Conservation (phyloP, 2,113 vertebrate species). For the Spilogale gracilis region DNA sequence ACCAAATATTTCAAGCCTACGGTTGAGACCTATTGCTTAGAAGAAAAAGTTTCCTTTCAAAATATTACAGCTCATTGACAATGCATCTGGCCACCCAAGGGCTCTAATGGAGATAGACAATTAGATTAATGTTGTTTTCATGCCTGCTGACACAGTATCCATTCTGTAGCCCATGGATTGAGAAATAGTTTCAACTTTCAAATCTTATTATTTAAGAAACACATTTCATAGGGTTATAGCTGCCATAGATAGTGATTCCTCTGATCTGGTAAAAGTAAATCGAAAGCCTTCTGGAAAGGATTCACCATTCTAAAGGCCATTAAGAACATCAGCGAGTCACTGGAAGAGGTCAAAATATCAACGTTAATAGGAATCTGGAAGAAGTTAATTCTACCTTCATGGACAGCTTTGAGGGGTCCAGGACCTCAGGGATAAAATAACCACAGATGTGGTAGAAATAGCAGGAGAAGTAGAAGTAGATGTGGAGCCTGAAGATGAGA, state of each 20-base stretch:
- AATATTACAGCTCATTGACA: neutral
- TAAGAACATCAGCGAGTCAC: neutral
- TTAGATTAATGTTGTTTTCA: neutral
- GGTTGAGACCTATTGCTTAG: neutral
- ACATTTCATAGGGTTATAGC: neutral
- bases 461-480: neutral
- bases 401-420: neutral
- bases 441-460: neutral
- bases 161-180: neutral
- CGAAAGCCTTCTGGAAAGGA: neutral
- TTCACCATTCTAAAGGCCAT: neutral
- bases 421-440: neutral
- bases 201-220: neutral
- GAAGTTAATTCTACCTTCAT: neutral
- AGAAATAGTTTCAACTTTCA: neutral
- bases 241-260: neutral
- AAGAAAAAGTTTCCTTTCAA: neutral
- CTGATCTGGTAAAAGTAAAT: neutral
- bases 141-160: neutral
- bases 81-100: neutral
- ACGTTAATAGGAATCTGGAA: neutral
- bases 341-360: neutral
- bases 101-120: neutral
- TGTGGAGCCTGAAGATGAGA: neutral
- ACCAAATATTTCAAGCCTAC: neutral